Conservation (phyloP, 2,797 vertebrate genomes). For the Sitta carolinensis region DNA sequence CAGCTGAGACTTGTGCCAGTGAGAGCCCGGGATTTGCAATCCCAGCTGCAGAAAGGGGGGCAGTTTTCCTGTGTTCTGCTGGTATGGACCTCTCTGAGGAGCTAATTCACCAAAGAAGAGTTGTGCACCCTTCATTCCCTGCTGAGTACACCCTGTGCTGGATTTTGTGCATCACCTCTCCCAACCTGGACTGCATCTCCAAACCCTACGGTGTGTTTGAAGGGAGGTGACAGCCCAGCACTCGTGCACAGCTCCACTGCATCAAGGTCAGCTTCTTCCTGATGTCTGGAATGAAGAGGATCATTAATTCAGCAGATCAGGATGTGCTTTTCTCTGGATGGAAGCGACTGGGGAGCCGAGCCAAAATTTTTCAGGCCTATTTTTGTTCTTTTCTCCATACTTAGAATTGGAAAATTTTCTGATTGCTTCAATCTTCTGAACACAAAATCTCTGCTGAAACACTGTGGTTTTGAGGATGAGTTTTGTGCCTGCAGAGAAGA, state of each 20-base stretch:
- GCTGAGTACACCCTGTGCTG: background rate
- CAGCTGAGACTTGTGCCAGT: background rate
- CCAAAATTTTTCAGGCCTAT: constrained; percentile 43
- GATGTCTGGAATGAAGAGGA: background rate
- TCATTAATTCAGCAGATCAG: constrained; percentile 42
- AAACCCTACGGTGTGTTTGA: background rate
- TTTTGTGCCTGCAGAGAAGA: background rate
- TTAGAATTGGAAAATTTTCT: constrained; percentile 31
- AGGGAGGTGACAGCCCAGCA: background rate
- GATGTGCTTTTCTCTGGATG: constrained; percentile 33
- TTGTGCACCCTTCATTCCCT: background rate
- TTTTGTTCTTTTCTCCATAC: constrained; percentile 43
- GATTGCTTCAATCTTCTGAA: constrained; percentile 8
- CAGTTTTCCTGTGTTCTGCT: background rate
- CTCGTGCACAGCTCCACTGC: background rate
- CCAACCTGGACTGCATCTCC: background rate
- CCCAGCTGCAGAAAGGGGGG: background rate
- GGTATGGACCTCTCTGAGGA: background rate
- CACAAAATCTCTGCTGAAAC: background rate
- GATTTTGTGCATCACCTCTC: background rate
- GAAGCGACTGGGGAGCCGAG: background rate
- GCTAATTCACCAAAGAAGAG: background rate
- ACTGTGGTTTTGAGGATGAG: background rate
- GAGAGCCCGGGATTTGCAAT: background rate
- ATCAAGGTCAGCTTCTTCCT: background rate